Conservation (phyloP, 1,140 invertebrate species). For the Drosophila nigrodunni region DNA sequence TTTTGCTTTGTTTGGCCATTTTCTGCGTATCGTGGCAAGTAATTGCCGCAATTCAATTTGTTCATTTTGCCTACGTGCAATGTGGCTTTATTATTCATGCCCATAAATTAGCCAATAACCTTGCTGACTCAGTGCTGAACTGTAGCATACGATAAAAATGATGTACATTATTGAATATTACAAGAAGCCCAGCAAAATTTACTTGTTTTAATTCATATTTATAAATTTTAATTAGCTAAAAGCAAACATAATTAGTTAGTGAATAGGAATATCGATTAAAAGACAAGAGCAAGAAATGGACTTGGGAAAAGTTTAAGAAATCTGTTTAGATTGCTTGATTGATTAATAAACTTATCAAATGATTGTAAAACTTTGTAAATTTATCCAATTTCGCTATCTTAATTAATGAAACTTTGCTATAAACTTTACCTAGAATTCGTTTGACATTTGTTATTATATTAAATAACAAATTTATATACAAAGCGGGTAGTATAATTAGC, state of each 20-base stretch:
- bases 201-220: constrained; percentile 6
- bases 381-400: neutral
- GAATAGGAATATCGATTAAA: neutral
- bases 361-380: neutral
- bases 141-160: neutral
- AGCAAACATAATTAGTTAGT: neutral
- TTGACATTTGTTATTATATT: constrained; percentile 14
- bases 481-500: constrained; percentile 48
- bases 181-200: constrained; percentile 5
- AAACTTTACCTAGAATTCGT: constrained; percentile 7
- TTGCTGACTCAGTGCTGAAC: constrained; percentile 2
- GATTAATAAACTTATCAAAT: neutral
- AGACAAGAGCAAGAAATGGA: neutral
- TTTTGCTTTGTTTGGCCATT: constrained; percentile 36
- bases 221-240: constrained; percentile 10
- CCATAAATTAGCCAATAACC: constrained; percentile 44
- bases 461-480: constrained; percentile 8
- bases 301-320: no score
- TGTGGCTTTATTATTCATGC: constrained; percentile 61
- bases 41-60: constrained; percentile 82
- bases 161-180: constrained; percentile 5
- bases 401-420: neutral
- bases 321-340: neutral
- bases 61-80: constrained; percentile 70
- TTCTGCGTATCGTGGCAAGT: constrained; percentile 78